Base-by-base conservation (phyloP, 2,113 vertebrate species). In the Indicator maculatus region DNA sequence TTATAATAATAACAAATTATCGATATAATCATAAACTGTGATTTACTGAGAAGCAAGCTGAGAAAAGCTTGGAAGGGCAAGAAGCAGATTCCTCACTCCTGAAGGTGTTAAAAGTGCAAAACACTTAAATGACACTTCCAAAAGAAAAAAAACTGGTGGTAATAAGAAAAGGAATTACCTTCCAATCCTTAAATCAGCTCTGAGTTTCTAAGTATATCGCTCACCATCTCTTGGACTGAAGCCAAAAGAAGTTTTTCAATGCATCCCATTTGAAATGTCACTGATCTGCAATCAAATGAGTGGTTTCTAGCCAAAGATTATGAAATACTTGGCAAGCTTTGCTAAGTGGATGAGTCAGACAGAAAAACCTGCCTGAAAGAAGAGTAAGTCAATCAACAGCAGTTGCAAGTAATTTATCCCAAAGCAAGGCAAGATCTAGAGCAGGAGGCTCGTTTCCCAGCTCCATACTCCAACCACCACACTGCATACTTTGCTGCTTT, bases 321-420 rank as follows among this genome's bases (percentile, higher is more conserved):
- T 3, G 1, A 91, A 94, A 88, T 61, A 67, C 38, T 88, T 81
- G 76, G 61, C 53, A 76, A 95, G 69, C 16, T 41, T 30, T 53
- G 28, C 69, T 69, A 36, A 86, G 53, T 47, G 61, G 61, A 81
- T 95, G 88, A 95, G 85, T 91, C 93, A 95, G 72, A 65, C 17
- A 83, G 79, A 58, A 88, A 93, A 96, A 93, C 87, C 83, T 88
- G 85, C 83, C 76, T 50, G 69, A 89, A 76, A 64, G 47, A 89
- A 76, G 72, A 91, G 52, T 67, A 77, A 91, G 83, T 91, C 73
- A 89, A 95, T 66, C 76, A 83, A 81, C 65, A 95, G 86, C 93
- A 84, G 47, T 95, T 90, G 88, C 55, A 75, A 94, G 55, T 95
- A 95, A 95, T 88, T 88, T 94, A 88, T 96, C 89, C 88, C 89